Base-by-base conservation (phyloP, 23 tunicate genomes). In the Ascidia mentula region DNA sequence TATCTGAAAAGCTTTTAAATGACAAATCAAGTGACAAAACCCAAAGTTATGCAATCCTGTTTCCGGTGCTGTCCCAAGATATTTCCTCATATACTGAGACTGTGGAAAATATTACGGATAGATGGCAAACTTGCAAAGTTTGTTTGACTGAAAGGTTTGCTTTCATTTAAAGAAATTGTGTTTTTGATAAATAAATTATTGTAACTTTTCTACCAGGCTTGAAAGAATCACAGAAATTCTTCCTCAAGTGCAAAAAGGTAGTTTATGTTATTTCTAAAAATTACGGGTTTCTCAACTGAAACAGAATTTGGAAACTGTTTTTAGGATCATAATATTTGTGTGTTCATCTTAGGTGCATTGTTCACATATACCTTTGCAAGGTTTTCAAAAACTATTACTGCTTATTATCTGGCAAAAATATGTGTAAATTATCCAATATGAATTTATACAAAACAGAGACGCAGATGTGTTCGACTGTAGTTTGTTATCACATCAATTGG, bases 191-290 rank as follows among this genome's bases (percentile, higher is more conserved):
- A 42, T 53, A 53, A 53, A 1, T 6, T 9, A 9, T 53, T 53
- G 22, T 53, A 53, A 53, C 24, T 53, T 53, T 53, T 53, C 12
- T 76, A 74, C 22, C 37, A 91, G 97, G 40, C 69, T 91, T 35
- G 40, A 73, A 15, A 72, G 77, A 72, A 65, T 91, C 45, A 76
- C 31, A 22, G 80, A 85, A 24, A 20, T 91, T 0, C 83, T 91
- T 61, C 97, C 97, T 30, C 85, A 85, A 91, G 90, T 84, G 0
- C 87, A 91, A 59, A 89, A 90, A 81, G 86, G 96, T 90, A 72
- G 69, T 74, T 22, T 38, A 9, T 33, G 22, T 31, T 74, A 15
- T 34, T 12, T 74, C n/a, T 69, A 28, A 17, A 18, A 22, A 70
- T 45, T 18, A n/a, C n/a, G n/a, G n/a, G n/a, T n/a, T n/a, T n/a